Evolutionary conservation across 2,113 vertebrate genomes (phyloP), one percentile per base, ranked within the genome.

Genomic region (Dasyornis broadbenti): DNA sequence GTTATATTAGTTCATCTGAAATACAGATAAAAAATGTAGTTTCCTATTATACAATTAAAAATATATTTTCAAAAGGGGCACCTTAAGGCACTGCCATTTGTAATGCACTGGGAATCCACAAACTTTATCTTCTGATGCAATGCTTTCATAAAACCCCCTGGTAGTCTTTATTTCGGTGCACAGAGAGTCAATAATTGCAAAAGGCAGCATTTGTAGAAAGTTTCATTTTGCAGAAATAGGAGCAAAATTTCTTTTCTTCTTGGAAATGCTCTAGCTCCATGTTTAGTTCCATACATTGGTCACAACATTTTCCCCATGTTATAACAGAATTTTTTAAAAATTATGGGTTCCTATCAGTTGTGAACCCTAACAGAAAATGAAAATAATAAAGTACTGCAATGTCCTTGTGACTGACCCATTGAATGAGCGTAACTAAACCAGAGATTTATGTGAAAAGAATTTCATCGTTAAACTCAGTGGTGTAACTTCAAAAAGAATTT

Each of bases 291-390:
- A 33, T 33, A 40, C 9, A 53, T 12, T 35, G 27, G 33, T 20
- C 7, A 16, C 16, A 42, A 42, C 42, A 42, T 5, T 13, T 42
- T 15, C 10, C 11, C 3, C 1, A 0, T 15, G 6, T 11, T 57
- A 11, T 30, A 7, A 30, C 53, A 39, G 5, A 61, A 15, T 45
- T 45, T 45, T 21, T 37, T 3, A 3, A 35, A 77, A 73, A 47
- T 27, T 70, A n/a, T n/a, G n/a, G 8, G 5, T 12, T 84, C 45
- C 17, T 4, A 27, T n/a, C 9, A 30, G 3, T 35, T 79, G 40
- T 45, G 54, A 76, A 69, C 7, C 9, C 11, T 65, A 56, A 26
- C 5, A 82, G 40, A 52, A 52, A 90, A 56, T 47, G 18, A 35
- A 72, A 77, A 69, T 30, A 27, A 1, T 15, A 28, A 50, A 50